Base-by-base conservation (phyloP, 1,140 invertebrate genomes). In the Tetramorium alpestre region DNA sequence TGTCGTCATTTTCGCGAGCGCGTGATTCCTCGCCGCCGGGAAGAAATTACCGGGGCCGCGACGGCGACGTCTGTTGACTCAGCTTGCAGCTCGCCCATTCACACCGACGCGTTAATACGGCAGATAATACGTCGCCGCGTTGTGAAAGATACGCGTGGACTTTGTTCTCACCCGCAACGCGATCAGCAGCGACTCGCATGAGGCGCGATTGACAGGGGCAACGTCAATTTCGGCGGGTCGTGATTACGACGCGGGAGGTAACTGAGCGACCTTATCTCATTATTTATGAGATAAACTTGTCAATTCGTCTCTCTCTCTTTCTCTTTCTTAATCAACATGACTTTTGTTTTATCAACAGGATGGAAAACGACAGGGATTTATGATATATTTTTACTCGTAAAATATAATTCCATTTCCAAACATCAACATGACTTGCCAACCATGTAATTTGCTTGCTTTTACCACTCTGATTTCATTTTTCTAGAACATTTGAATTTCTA, bases 21-120 rank as follows among this genome's bases (percentile, higher is more conserved):
- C 70, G 44, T 75, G 84, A 67, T 81, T 78, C 22, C 13, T 76
- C 22, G 70, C 44, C 75, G 10, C 22, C n/a, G 58, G 18, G 22
- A 72, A 72, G 56, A 87, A 87, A 88, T 85, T 62, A 88, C 33
- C 38, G 51, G 54, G 28, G 13, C 16, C 18, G 13, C 51, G 65
- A 25, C 38, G 54, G 33, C 51, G 44, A 47, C 4, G 62, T 75
- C 51, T 89, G 69, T 89, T 89, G 84, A 89, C 54, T 81, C 88
- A 67, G 69, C 75, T 67, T 77, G 88, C 67, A 54, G 49, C 67
- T 16, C 41, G 69, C 80, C 72, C 65, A 90, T 90, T 90, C 89
- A 85, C 89, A 78, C 41, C 58, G 86, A 87, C 65, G 22, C 77
- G 88, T 54, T 90, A 90, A 90, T 84, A 78, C 69, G 56, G 10